Percentiles rank a stretch among this genome's conserved stretches.
phyloP scores from a whole-genome alignment of 2,113 vertebrate species.

The Ranitomeya variabilis region DNA sequence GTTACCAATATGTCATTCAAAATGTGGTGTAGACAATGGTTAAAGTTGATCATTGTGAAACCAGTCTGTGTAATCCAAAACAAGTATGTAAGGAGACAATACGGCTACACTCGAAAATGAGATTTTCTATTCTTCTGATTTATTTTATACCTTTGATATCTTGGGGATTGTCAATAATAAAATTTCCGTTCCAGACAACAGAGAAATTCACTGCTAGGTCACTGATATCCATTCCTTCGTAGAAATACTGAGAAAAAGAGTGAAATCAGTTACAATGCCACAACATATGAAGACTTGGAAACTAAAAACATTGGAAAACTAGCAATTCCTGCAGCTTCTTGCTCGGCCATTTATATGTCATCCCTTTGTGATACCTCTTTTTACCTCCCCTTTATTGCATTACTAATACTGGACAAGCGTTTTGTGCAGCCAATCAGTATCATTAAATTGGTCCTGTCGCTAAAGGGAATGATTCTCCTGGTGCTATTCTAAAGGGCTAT shows the following conservation, averaged over 20 bases:
- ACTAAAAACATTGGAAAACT: neutral
- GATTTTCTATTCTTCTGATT: neutral
- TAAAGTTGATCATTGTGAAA: neutral
- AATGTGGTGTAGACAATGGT: neutral
- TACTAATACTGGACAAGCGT: neutral
- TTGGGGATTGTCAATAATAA: constrained; percentile 96
- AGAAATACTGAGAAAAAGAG: constrained; percentile 81
- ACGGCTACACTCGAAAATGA: neutral
- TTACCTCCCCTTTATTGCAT: neutral
- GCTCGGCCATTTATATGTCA: no score
- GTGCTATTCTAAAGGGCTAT: neutral
- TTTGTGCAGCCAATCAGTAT: neutral
- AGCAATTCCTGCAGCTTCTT: neutral
- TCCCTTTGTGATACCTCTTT: neutral
- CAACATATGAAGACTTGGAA: neutral
- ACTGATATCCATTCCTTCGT: constrained; percentile 94
- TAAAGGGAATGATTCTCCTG: neutral
- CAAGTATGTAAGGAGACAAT: neutral
- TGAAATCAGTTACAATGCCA: neutral
- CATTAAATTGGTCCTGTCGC: neutral
- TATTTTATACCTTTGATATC: constrained; percentile 85
- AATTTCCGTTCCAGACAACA: constrained; percentile 98
- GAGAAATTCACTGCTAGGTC: constrained; percentile 95
- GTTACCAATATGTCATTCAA: neutral
- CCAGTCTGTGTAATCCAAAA: neutral